These are phyloP conservation scores for Pherbina coryleti DNA, from an alignment of 2,888 invertebrate species.

Conservation along the genomic window DNA sequence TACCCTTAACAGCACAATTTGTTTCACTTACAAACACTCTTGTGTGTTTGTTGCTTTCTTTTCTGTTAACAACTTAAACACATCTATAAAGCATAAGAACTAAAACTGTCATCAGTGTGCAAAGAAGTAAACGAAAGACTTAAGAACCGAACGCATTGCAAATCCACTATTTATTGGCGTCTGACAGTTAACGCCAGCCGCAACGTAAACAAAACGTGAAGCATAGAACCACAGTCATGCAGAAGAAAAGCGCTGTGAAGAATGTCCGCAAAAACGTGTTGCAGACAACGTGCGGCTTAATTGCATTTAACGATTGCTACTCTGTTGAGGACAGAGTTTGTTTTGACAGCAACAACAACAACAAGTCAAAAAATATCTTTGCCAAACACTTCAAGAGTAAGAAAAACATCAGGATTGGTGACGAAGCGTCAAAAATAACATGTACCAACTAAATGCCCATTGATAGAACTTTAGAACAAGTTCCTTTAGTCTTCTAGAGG, in stretches of 20 bases:
- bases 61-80: background rate
- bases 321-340: background rate
- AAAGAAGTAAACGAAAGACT: background rate
- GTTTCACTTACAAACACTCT: background rate
- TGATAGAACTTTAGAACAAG: no score
- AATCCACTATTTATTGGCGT: constrained; percentile 7
- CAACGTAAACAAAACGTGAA: background rate
- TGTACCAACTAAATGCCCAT: no score
- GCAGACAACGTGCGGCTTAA: constrained; percentile 5
- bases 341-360: background rate
- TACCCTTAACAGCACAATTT: no score
- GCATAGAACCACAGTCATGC: background rate
- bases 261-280: background rate
- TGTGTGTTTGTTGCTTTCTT: background rate
- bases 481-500: no score
- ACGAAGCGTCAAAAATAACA: background rate
- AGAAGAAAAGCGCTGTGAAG: background rate
- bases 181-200: background rate
- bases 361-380: background rate
- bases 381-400: background rate
- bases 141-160: constrained; percentile 1
- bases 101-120: background rate
- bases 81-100: background rate
- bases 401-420: background rate
- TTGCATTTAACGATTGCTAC: constrained; percentile 26